Base-by-base conservation (phyloP, 1,140 invertebrate species). In the Pinna nobilis region DNA sequence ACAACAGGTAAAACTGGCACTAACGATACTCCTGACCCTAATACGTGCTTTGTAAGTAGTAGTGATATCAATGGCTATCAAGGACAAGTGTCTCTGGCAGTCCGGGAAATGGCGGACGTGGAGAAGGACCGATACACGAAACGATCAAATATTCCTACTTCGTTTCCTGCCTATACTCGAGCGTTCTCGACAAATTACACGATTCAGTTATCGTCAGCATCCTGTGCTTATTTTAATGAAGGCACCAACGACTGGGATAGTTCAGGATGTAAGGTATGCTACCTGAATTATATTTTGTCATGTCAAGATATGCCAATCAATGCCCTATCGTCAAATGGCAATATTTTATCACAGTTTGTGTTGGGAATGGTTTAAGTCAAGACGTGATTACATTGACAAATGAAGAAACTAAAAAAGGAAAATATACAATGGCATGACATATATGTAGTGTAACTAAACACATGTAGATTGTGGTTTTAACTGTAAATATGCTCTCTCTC, bases 181-280 rank as follows among this genome's bases (percentile, higher is more conserved):
- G 57, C 68, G 30, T 78, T 79, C 63, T 77, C 78, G 1, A 67
- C 68, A 5, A 73, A 79, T 20, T 81, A 82, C 64, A 75, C 70
- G 35, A 28, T 84, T 1, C 65, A 67, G 15, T 51, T 73, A 3
- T 78, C 65, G 32, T 66, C 73, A 2, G 63, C 81, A 0, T 70
- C 72, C 11, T 86, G 84, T 60, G 53, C 68, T 11, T 82, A 76
- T 51, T 80, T 73, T 7, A 63, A 80, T 44, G 78, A 77, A 41
- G 28, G 44, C 15, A 76, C 35, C 2, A 49, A 57, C 9, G 70
- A 77, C 33, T 86, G 84, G 84, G 57, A 57, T 9, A 70, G 76
- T 0, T 60, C 83, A 20, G 83, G 84, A 18, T 83, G 84, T 39
- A 55, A 68, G 53, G 84, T 88, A 71, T 76, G 72, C 63, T 44